phyloP scores from a whole-genome alignment of 2,888 invertebrate species.

The Dendrolimus houi region DNA sequence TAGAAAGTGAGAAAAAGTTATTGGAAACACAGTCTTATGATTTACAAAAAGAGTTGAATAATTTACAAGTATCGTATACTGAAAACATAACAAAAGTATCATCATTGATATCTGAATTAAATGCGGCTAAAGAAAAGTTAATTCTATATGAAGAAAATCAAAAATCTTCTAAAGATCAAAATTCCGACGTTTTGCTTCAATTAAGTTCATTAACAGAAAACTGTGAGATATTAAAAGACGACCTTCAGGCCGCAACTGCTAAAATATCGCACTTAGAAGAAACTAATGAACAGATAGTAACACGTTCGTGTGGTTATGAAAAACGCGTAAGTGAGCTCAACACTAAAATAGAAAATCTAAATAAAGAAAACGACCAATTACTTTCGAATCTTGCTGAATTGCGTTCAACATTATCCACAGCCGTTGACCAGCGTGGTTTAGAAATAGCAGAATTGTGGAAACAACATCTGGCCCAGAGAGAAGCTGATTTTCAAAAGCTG shows the following conservation, averaged over 20 bases:
- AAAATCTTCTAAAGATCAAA: conserved; percentile 12
- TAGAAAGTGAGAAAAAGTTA: conserved; percentile 20
- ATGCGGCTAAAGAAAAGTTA: conserved; percentile 23
- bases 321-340: conserved; percentile 43
- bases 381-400: conserved; percentile 63
- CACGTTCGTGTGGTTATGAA: conserved; percentile 27
- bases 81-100: conserved; percentile 27
- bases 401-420: conserved; percentile 60
- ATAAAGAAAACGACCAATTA: conserved; percentile 59
- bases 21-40: conserved; percentile 11
- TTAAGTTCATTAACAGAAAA: conserved; percentile 36
- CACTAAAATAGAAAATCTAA: conserved; percentile 46
- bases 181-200: conserved; percentile 22
- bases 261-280: conserved; percentile 45
- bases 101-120: conserved; percentile 30
- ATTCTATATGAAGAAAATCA: conserved; percentile 23
- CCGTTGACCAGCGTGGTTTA: conserved; percentile 80
- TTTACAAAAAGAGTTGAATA: conserved; percentile 28
- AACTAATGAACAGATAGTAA: conserved; percentile 28
- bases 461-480: conserved; percentile 79
- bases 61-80: conserved; percentile 23
- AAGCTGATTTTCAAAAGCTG: conserved; percentile 75
- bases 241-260: conserved; percentile 50
- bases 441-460: conserved; percentile 84
- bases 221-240: conserved; percentile 31